Base-by-base conservation (phyloP, 2,888 invertebrate genomes). In the Octodonta nipae region DNA sequence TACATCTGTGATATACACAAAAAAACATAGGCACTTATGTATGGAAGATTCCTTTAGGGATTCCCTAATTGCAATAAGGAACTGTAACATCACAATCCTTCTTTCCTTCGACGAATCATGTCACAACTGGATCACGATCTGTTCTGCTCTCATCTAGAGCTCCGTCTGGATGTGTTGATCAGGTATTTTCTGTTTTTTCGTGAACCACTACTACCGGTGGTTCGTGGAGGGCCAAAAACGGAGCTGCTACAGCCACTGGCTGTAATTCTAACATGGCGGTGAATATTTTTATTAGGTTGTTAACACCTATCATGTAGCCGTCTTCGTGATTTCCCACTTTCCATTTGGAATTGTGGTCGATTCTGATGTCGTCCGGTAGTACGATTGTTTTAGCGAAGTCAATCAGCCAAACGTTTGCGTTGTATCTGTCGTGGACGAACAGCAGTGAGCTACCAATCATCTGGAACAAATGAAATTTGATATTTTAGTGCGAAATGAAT, bases 251-350 rank as follows among this genome's bases (percentile, higher is more conserved):
- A 13, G 55, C 49, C 28, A 59, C 50, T 3, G 60, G 58, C 37
- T 58, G 58, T 32, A 58, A 56, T 42, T 64, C 64, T 33, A 67
- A 58, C 46, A 80, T 68, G 20, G 75, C 71, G 54, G 74, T 70
- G 50, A 92, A 86, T 45, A 91, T 80, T 43, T 80, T 76, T 48
- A 92, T 83, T 42, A 93, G 68, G 65, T 91, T 89, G 55, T 87
- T 81, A 30, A 93, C 71, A 38, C 93, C 93, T 42, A 86, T 84
- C 45, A 92, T 70, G 65, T 92, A 93, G 40, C 93, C 93, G 55
- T 93, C 93, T 66, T 93, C 93, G 56, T 91, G 92, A 62, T 91
- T 93, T 25, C 92, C 92, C 37, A 91, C 89, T 54, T 78, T 79
- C 93, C 93, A 93, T 32, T 77, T 75, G 13, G 78, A 73, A 40